Evolutionary conservation across 2,113 vertebrate genomes (phyloP).

Genomic region (Carettochelys insculpta): DNA sequence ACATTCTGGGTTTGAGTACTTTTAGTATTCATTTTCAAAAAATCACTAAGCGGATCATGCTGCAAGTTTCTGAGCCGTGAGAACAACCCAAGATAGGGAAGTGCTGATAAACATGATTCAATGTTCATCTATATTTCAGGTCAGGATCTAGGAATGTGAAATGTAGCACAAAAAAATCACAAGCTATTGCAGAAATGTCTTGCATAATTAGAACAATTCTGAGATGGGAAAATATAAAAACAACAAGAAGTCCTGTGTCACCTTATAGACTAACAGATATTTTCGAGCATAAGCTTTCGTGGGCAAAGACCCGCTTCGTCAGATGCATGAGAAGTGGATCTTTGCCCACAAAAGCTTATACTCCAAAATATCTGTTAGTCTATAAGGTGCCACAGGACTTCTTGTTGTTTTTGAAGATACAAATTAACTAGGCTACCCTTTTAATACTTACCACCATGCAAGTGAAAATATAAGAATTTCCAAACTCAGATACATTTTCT

Average conservation of each 20-base stretch:
- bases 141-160: rapidly evolving
- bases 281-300: too few relatives aligned
- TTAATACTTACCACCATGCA: too few relatives aligned
- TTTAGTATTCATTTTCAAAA: not conserved
- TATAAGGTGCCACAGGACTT: too few relatives aligned
- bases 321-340: too few relatives aligned
- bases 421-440: too few relatives aligned
- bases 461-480: not conserved
- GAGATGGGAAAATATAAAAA: not conserved
- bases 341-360: too few relatives aligned
- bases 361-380: too few relatives aligned
- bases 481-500: not conserved
- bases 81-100: not conserved
- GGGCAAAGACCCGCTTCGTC: too few relatives aligned
- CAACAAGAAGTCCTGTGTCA: too few relatives aligned
- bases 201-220: not conserved
- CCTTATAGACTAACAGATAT: too few relatives aligned
- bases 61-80: not conserved
- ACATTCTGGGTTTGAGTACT: not conserved
- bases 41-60: not conserved
- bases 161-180: not conserved
- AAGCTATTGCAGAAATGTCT: not conserved
- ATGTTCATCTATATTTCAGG: rapidly evolving
- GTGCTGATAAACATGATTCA: rapidly evolving
- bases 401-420: too few relatives aligned